Base-by-base conservation (phyloP, 2,113 vertebrate genomes). In the Urocitellus parryii region DNA sequence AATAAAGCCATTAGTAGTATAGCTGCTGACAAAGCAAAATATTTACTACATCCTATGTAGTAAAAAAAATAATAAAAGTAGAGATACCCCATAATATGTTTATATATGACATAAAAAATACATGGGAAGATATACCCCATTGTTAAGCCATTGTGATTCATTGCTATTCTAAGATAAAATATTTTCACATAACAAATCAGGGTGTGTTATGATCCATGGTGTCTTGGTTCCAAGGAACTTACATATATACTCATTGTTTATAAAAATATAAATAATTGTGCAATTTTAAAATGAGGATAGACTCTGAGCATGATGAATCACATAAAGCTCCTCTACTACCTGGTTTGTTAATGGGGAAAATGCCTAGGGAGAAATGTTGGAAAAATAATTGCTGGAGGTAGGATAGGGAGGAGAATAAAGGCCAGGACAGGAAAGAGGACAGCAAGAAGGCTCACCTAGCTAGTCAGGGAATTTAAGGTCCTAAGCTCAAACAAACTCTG, bases 21-120 rank as follows among this genome's bases (percentile, higher is more conserved):
- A 68, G 61, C 14, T n/a, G 24, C 22, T 67, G 27, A 37, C 7
- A 77, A 58, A 32, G 27, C 20, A 83, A 29, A 48, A 76, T 58
- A 76, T 67, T 76, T 58, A 16, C 51, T 72, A 22, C 27, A 42
- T 8, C 32, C 24, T 67, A 73, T 25, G 18, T 9, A 63, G n/a
- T 91, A 79, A 39, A 91, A 91, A 45, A 91, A 91, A 45, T n/a
- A 91, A 89, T 53, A 42, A 87, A 89, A 70, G n/a, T 45, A 86
- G 20, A 91, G 13, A 37, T 5, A 16, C 3, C 29, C 37, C 24
- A 51, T 53, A 10, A 53, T 79, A 22, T 74, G 6, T 56, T 83
- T 86, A 48, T 22, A 61, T 16, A 73, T 61, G 20, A 65, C 20
- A 76, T 53, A 85, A 96, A 79, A 88, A 81, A 89, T 77, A 78